Base-by-base conservation (phyloP, 2,888 invertebrate genomes). In the Scelioninae gen. 1 region DNA sequence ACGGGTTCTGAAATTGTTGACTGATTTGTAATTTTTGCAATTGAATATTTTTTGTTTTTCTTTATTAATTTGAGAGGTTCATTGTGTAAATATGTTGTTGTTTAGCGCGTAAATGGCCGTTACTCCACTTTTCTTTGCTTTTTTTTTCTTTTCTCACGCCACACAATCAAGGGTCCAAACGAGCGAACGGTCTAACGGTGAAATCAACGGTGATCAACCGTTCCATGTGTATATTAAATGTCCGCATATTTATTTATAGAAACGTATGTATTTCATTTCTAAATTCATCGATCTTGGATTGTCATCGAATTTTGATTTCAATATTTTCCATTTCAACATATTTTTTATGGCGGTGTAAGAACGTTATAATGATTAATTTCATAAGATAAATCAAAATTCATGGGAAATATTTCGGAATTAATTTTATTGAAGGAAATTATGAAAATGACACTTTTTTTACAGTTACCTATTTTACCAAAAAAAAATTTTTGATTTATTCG, bases 151-250 rank as follows among this genome's bases (percentile, higher is more conserved):
- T 79, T 74, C 66, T 74, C 72, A 65, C 72, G 51, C 16, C 56
- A 15, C 56, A 53, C 56, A 74, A 58, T 31, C 43, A 62, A 47
- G 55, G 51, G 29, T 45, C 45, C 16, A 32, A 58, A 34, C 34
- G 58, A 69, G 29, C 31, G 47, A 71, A 29, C 58, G 16, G 58
- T 63, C 63, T 81, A 81, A 76, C 75, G 69, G 71, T 81, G 75
- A 75, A 81, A 65, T 71, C 68, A 75, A 81, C 75, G 75, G 81
- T 65, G 75, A 81, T 81, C 65, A 45, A 69, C 55, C 45, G 38
- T 75, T 31, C 55, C 43, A 32, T 55, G 49, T 47, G 53, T 55
- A 68, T 62, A 68, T 80, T 51, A 79, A 71, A 43, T 71, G 60
- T 58, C 71, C 56, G 71, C 65, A 65, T 79, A 49, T 51, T 66